These are phyloP conservation scores for Probosciger aterrimus DNA, from an alignment of 2,113 vertebrate species.

Conservation along the genomic window DNA sequence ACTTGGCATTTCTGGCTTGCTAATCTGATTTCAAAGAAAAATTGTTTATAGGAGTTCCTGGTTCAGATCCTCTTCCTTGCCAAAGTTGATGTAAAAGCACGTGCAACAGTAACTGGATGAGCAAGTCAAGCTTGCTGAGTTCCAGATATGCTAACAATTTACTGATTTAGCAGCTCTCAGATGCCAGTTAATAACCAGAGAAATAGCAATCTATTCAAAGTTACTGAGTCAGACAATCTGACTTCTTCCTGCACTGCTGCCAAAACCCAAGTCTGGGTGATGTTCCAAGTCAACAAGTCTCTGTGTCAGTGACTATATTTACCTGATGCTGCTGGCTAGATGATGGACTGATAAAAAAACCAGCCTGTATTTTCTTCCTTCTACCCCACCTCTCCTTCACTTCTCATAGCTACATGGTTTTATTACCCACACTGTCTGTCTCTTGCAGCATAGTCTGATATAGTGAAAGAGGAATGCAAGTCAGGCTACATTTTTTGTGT, in stretches of 20 bases:
- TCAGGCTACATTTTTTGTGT: background rate
- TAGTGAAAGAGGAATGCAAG: background rate
- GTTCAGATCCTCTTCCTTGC: constrained; percentile 41
- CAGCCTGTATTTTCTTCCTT: background rate
- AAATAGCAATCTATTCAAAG: background rate
- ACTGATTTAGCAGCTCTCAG: constrained; percentile 18
- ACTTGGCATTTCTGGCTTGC: constrained; percentile 13
- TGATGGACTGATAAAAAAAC: background rate
- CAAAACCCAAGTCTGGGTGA: background rate
- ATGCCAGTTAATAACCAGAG: background rate
- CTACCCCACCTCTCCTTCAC: background rate
- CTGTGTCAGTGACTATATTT: background rate
- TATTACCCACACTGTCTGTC: background rate
- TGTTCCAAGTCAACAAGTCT: background rate
- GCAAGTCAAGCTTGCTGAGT: constrained; percentile 44
- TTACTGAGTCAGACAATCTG: background rate
- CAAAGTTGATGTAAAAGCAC: constrained; percentile 12
- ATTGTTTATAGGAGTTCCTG: constrained; percentile 47
- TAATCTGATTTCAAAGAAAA: constrained; percentile 52
- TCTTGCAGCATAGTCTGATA: background rate
- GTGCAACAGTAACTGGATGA: constrained; percentile 33
- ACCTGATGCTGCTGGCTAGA: background rate
- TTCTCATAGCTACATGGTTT: background rate
- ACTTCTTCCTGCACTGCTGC: background rate
- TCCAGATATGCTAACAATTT: constrained; percentile 36